Evolutionary conservation across 2,888 invertebrate genomes (phyloP), one percentile per base, ranked within the genome.

Genomic region (Tricholauxania praeusta): DNA sequence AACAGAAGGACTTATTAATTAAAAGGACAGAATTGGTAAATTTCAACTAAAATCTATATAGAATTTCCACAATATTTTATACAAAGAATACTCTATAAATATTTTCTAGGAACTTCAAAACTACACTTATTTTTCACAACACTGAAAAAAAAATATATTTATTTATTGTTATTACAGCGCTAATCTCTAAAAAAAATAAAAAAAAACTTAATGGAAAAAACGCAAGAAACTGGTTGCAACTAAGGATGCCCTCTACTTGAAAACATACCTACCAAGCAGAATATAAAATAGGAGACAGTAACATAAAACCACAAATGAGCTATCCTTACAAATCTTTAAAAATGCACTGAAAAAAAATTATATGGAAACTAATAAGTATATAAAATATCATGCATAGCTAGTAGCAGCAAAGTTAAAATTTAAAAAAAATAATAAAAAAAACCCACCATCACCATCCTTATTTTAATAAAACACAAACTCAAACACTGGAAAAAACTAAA

Each of bases 81-180:
- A 4, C 28, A 28, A 28, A 3, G 28, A 28, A 4, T 28, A 28
- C 28, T 28, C 28, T 28, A 28, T 28, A 28, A 28, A 28, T 28
- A 28, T 28, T 28, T 28, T 28, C 3, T 28, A 28, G 28, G 4
- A 28, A 28, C 4, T 28, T 28, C 4, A 28, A 28, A 28, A 28
- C 4, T 28, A 28, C 28, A 3, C 28, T 28, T 28, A 4, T 28
- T 28, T 28, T 28, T 28, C 4, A 28, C 28, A 28, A 39, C 39
- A 39, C 39, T 39, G 10, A 39, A 39, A 39, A 39, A 7, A 39
- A 39, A 4, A 39, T 39, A 10, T 39, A 3, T 7, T 32, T 14
- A 19, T 72, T 68, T 64, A 32, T 49, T 71, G 6, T 75, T 49
- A 3, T 76, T 78, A 7, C 73, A 80, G 78, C 78, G 77, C 73